A percentile compares a stretch with the other conserved stretches of the same genome.
These are phyloP conservation scores for Lepidocolaptes lacrymiger DNA, from an alignment of 2,797 vertebrate species.

Conservation along the genomic window DNA sequence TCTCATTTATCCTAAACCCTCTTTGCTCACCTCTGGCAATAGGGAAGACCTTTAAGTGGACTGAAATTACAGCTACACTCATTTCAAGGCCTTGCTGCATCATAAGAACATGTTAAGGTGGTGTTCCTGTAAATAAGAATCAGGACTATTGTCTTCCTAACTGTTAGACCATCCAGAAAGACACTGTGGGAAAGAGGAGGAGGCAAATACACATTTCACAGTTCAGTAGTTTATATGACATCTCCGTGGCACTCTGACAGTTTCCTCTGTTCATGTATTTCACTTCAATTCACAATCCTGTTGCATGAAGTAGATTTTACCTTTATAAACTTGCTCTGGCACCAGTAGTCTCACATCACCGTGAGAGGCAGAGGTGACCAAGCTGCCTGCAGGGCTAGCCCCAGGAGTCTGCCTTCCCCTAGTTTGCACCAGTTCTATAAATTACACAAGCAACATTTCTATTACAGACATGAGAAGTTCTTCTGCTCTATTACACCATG, in stretches of 20 bases:
- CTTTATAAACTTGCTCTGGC: constrained; percentile 19
- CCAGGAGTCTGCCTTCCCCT: neutral
- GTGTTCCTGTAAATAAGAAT: constrained; percentile 15
- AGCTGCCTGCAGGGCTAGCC: constrained; percentile 3
- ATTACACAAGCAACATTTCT: constrained; percentile 26
- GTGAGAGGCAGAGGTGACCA: neutral
- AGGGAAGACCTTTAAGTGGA: constrained; percentile 1
- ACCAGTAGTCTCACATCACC: neutral
- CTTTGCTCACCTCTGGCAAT: neutral
- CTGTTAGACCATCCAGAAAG: constrained; percentile 12
- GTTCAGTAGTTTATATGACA: constrained; percentile 47
- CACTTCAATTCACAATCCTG: constrained; percentile 36
- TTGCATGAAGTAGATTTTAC: constrained; percentile 25
- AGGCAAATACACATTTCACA: constrained; percentile 47
- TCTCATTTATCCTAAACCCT: constrained; percentile 11
- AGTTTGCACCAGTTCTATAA: neutral
- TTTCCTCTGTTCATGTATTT: constrained; percentile 19
- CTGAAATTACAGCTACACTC: neutral
- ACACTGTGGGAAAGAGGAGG: neutral
- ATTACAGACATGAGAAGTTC: neutral
- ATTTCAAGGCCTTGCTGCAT: neutral
- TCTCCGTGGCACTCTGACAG: neutral
- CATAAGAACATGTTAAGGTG: neutral
- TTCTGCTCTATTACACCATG: neutral
- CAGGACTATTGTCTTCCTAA: constrained; percentile 21